Evolutionary conservation across 2,888 invertebrate genomes (phyloP).

Genomic region (Neuroscelio doddi): DNA sequence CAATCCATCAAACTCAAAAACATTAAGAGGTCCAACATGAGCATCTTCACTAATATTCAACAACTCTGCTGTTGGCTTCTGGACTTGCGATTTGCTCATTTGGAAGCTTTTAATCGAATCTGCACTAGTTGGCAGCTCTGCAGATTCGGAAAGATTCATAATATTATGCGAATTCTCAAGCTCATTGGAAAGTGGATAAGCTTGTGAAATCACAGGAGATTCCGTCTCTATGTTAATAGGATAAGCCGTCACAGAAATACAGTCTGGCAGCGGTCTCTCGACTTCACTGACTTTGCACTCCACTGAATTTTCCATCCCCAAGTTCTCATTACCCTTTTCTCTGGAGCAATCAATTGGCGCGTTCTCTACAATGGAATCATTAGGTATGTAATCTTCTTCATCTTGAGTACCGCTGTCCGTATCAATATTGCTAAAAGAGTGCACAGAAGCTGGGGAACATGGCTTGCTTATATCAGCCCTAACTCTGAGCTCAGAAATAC

Average conservation of each 20-base stretch:
- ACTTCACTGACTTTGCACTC: slow-evolving; percentile 13
- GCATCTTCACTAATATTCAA: slow-evolving; percentile 69
- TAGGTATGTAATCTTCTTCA: slow-evolving; percentile 55
- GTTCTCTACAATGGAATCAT: slow-evolving; percentile 50
- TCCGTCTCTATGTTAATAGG: slow-evolving; percentile 25
- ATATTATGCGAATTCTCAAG: slow-evolving; percentile 53
- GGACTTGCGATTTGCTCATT: slow-evolving; percentile 56
- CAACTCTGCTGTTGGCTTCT: slow-evolving; percentile 65
- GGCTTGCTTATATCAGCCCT: slow-evolving; percentile 70
- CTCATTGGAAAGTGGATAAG: slow-evolving; percentile 34
- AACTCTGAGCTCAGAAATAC: slow-evolving; percentile 61
- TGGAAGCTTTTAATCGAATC: slow-evolving; percentile 64
- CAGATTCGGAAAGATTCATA: slow-evolving; percentile 55
- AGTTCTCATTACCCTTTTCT: slow-evolving; percentile 18
- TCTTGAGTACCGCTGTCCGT: slow-evolving; percentile 55
- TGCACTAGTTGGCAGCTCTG: slow-evolving; percentile 61
- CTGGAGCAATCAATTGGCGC: slow-evolving; percentile 59
- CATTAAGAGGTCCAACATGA: slow-evolving; percentile 70
- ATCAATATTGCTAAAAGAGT: slow-evolving; percentile 61
- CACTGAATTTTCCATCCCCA: not conserved
- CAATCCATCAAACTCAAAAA: slow-evolving; percentile 74
- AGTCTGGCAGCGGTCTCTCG: slow-evolving; percentile 14
- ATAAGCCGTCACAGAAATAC: slow-evolving; percentile 17
- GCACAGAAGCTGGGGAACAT: slow-evolving; percentile 61
- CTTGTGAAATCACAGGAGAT: slow-evolving; percentile 22